Evolutionary conservation across 2,113 vertebrate genomes (phyloP), one percentile per base, ranked within the genome.

Genomic region (Mirounga angustirostris): DNA sequence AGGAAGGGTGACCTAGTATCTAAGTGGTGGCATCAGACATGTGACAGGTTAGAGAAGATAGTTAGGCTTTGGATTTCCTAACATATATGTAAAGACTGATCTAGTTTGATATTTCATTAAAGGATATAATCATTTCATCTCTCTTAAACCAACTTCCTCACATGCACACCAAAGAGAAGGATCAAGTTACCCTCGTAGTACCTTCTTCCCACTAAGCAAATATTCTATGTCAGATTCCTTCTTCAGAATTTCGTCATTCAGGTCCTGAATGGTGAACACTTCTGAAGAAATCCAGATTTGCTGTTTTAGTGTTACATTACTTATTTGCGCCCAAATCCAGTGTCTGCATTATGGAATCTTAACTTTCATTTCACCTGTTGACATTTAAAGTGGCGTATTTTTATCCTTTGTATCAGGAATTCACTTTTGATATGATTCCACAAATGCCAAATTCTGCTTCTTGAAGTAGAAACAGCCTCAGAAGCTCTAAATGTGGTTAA

Each of bases 401-500:
- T 80, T 80, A 12, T 83, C 4, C 84, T 73, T 54, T 79, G 10
- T 67, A 24, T 87, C 83, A 91, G n/a, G 15, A 76, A 89, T 36
- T 83, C 4, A 61, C 54, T 92, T 94, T 87, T 91, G 24, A n/a
- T 18, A 59, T 88, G 54, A 52, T 59, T 59, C 21, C 78, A 61
- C 3, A 43, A 16, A 89, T 90, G 13, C 21, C n/a, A 92, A 63
- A 61, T 84, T 94, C 40, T 96, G 15, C 22, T 69, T 92, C 56
- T n/a, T 90, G 5, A 94, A 95, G 61, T 87, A 84, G 30, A 89
- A 96, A 87, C 13, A 67, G 26, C 93, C 6, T 87, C 73, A 89
- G 89, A 61, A 82, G 15, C 16, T 43, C 19, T 33, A 56, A 97
- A 43, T 73, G 7, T 59, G 5, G 36, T 71, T 69, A 59, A 63